Conservation (phyloP, 2,888 invertebrate species). For the Synanthedon myopaeformis region DNA sequence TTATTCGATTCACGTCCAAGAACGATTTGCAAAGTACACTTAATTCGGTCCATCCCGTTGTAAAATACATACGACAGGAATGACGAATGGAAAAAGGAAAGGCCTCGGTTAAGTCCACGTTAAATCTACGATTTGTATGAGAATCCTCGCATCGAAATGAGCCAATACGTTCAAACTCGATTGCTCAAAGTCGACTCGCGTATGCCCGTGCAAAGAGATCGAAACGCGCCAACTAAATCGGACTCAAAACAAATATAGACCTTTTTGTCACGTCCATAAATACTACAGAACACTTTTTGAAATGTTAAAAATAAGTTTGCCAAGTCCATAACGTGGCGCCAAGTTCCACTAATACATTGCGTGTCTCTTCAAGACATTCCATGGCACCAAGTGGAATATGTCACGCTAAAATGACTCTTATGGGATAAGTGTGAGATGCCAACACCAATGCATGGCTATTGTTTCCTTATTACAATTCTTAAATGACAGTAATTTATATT, state of each 20-base stretch:
- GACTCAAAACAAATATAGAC: not conserved
- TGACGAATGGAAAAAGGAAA: constrained; percentile 64
- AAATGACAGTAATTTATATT: constrained; percentile 2
- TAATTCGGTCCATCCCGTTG: constrained; percentile 52
- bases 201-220: constrained; percentile 13
- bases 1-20: constrained; percentile 31
- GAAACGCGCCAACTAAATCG: not conserved
- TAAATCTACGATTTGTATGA: constrained; percentile 57
- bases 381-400: constrained; percentile 22
- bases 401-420: constrained; percentile 31
- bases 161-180: constrained; percentile 39
- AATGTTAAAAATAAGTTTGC: constrained; percentile 18
- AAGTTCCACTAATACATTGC: constrained; percentile 27
- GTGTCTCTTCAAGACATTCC: constrained; percentile 27
- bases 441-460: not conserved
- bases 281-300: not conserved
- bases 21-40: constrained; percentile 48
- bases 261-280: not conserved
- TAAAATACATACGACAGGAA: constrained; percentile 41
- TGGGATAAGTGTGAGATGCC: constrained; percentile 5
- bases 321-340: constrained; percentile 42
- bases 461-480: not conserved
- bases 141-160: constrained; percentile 35
- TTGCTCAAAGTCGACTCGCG: constrained; percentile 39
- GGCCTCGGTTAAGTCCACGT: constrained; percentile 38